Percentiles rank a stretch among this genome's conserved stretches.
phyloP scores from a whole-genome alignment of 2,888 invertebrate species.

The Stenoptilia bipunctidactyla region DNA sequence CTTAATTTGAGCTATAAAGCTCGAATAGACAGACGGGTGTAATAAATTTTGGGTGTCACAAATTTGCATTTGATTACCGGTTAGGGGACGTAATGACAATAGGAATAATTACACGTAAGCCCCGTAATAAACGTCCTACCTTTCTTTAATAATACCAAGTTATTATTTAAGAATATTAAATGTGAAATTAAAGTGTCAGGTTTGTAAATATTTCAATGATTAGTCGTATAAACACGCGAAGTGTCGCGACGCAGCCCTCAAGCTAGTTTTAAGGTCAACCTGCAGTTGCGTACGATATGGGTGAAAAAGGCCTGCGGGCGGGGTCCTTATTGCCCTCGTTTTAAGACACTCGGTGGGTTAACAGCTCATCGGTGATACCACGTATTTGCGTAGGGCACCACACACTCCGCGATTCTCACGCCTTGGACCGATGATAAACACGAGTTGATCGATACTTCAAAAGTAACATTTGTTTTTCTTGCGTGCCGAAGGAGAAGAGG shows the following conservation, averaged over 20 bases:
- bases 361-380: conserved; percentile 14
- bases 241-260: conserved; percentile 24
- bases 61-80: conserved; percentile 1
- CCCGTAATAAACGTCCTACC: too few relatives aligned
- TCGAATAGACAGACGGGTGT: background rate
- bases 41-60: background rate
- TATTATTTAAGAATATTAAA: too few relatives aligned
- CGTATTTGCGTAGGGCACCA: conserved; percentile 32
- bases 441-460: conserved; percentile 40
- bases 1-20: too few relatives aligned
- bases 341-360: conserved; percentile 24
- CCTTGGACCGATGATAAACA: conserved; percentile 42
- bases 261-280: conserved; percentile 50
- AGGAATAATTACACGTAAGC: background rate
- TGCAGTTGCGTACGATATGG: conserved; percentile 26
- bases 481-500: conserved; percentile 56
- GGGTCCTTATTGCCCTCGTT: conserved; percentile 43
- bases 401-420: conserved; percentile 25
- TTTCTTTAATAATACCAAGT: too few relatives aligned
- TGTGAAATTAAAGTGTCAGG: too few relatives aligned
- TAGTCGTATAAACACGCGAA: conserved; percentile 35
- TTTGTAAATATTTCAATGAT: too few relatives aligned
- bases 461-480: conserved; percentile 42
- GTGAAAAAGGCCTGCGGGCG: conserved; percentile 46
- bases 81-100: background rate